Percentiles rank a stretch among this genome's conserved stretches.
These are phyloP conservation scores for Rutilus rutilus DNA, from an alignment of 2,113 vertebrate genomes.

Conservation along the genomic window DNA sequence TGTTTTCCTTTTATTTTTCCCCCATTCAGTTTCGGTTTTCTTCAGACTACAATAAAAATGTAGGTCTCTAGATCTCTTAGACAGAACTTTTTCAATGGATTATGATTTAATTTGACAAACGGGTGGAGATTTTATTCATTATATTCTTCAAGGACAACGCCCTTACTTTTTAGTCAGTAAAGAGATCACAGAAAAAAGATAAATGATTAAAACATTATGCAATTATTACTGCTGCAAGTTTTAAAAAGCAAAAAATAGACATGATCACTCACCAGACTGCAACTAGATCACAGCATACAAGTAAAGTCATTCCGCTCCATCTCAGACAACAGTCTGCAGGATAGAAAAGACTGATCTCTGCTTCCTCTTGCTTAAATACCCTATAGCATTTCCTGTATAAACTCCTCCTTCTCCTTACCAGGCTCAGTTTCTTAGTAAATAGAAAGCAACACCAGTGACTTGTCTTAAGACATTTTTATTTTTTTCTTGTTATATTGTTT, in stretches of 20 bases:
- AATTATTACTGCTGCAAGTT: background rate
- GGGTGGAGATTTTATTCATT: background rate
- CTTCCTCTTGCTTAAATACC: background rate
- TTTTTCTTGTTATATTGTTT: too few relatives aligned
- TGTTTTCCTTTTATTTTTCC: background rate
- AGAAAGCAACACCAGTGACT: background rate
- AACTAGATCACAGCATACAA: conserved; percentile 11
- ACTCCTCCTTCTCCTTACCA: conserved; percentile 10
- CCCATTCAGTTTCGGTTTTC: background rate
- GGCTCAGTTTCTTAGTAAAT: background rate
- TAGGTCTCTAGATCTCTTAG: background rate
- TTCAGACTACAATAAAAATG: background rate
- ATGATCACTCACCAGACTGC: background rate
- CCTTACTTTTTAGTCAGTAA: background rate
- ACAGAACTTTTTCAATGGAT: background rate
- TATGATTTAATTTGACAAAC: background rate
- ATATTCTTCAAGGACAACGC: background rate
- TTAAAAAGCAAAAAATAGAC: background rate
- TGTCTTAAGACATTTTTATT: background rate
- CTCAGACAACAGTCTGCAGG: conserved; percentile 47
- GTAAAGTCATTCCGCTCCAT: background rate
- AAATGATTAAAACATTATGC: background rate
- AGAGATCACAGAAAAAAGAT: background rate
- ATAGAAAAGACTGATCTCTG: conserved; percentile 22
- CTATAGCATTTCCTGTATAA: background rate